Conservation (phyloP, 2,797 vertebrate species). For the Fratercula arctica region DNA sequence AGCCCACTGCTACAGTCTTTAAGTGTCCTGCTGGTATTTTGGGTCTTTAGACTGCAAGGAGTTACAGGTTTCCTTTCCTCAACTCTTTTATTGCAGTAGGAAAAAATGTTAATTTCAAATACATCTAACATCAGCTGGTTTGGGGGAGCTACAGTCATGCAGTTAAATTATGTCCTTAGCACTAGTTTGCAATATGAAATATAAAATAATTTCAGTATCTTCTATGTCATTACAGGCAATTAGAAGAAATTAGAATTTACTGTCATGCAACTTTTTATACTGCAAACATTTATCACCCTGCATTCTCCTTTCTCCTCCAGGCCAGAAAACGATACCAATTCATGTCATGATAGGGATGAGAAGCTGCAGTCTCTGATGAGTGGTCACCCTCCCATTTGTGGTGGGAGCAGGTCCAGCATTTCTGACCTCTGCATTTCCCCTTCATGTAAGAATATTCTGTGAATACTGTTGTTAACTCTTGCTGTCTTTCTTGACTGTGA, state of each 20-base stretch:
- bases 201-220: background rate
- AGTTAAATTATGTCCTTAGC: background rate
- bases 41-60: background rate
- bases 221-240: background rate
- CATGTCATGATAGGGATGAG: conserved; percentile 56
- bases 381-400: conserved; percentile 68
- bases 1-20: background rate
- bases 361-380: conserved; percentile 56
- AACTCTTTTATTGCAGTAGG: background rate
- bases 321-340: conserved; percentile 38
- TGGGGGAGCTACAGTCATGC: background rate
- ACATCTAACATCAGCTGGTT: background rate
- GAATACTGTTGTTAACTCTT: background rate
- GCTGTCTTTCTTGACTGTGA: background rate
- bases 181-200: background rate
- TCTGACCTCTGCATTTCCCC: conserved; percentile 73
- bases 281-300: background rate
- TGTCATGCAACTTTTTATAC: background rate
- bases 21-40: background rate
- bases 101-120: conserved; percentile 21
- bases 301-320: conserved; percentile 55
- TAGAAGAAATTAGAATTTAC: background rate
- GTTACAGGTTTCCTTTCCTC: background rate
- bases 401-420: conserved; percentile 74
- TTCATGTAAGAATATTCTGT: conserved; percentile 72